Evolutionary conservation across 2,888 invertebrate genomes (phyloP), one percentile per base, ranked within the genome.

Genomic region (Chrysopilus asiliformis): DNA sequence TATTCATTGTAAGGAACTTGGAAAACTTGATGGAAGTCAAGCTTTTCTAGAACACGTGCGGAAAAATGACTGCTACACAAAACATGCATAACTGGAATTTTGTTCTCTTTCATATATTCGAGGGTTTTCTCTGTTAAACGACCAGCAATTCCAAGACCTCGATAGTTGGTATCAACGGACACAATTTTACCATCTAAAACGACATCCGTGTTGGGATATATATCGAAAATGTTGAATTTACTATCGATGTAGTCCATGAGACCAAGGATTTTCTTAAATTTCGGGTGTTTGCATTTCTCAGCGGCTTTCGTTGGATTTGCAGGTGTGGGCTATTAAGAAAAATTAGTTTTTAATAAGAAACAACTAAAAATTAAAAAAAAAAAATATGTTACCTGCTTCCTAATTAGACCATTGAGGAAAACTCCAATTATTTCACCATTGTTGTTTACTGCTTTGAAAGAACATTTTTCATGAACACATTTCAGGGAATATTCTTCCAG

Each of bases 1-100:
- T 81, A 77, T 34, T 83, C 78, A 1, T 60, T 60, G 53, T 80
- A 86, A 4, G 68, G 66, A 12, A 77, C 60, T 25, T 67, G 64
- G 56, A 75, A 80, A 34, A 77, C 69, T 52, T 72, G 71, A 24
- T 74, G 70, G 58, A 81, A 84, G 27, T 81, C 82, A 16, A 76
- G 60, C 47, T 74, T 72, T 43, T 75, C 73, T 34, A 82, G 74
- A 0, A 82, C 74, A 53, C 72, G 72, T 0, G 81, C 81, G 2
- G 84, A 82, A 57, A 71, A 85, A 40, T 74, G 71, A 50, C 84
- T 85, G 4, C 79, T 76, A 41, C 84, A 83, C 46, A 84, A 76
- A 27, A 76, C 72, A 17, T 82, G 70, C 40, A 81, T 68, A 6
- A 83, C 60, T n/a, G 51, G 49, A 31, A 64, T 61, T 1, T 53